Conservation (phyloP, 2,888 invertebrate species). For the Sympetrum striolatum region DNA sequence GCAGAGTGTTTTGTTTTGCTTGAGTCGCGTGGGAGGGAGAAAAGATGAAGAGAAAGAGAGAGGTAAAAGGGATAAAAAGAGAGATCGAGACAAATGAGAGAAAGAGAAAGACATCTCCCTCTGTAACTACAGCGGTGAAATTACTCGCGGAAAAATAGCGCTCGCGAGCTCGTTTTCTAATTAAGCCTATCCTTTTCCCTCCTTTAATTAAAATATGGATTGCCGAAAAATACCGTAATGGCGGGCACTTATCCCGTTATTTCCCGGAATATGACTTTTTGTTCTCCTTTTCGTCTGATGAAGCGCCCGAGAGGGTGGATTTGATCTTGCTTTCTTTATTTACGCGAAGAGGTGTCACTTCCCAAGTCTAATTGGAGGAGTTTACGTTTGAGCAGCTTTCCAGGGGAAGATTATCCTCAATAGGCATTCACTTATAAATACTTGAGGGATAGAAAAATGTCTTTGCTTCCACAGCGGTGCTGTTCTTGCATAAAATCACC, state of each 20-base stretch:
- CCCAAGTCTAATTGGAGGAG: not conserved
- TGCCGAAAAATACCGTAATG: not conserved
- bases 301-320: not conserved
- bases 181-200: not conserved
- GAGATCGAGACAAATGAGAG: not conserved
- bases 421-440: too few relatives aligned
- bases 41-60: not conserved
- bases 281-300: not conserved
- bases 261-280: not conserved
- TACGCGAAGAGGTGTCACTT: not conserved
- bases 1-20: not conserved
- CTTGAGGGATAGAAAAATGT: too few relatives aligned
- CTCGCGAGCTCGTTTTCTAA: not conserved
- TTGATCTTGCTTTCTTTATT: not conserved
- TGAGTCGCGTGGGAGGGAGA: not conserved
- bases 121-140: not conserved
- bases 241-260: not conserved
- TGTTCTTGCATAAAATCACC: too few relatives aligned
- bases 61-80: not conserved
- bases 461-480: too few relatives aligned
- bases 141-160: not conserved
- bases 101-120: not conserved
- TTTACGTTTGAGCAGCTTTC: too few relatives aligned
- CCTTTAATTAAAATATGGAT: not conserved
- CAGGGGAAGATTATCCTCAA: too few relatives aligned